Evolutionary conservation across 1,140 invertebrate species (phyloP).

Genomic region (Sitophilus oryzae): DNA sequence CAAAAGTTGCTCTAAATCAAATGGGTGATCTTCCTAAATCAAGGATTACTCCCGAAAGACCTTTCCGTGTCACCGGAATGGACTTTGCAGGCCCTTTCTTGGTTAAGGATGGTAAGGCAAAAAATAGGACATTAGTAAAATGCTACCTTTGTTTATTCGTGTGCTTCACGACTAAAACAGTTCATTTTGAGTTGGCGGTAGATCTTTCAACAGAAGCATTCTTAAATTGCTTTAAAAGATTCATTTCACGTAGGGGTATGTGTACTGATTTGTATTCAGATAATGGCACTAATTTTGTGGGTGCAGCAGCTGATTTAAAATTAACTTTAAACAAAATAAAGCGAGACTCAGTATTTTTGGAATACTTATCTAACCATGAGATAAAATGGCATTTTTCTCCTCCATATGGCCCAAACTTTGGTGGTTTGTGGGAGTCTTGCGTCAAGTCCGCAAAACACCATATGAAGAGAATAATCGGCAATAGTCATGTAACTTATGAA

Average conservation of each 20-base stretch:
- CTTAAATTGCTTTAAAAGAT: slow-evolving; percentile 37
- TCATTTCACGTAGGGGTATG: slow-evolving; percentile 31
- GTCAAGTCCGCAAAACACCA: slow-evolving; percentile 36
- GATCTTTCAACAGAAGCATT: slow-evolving; percentile 28
- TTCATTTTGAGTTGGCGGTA: background rate
- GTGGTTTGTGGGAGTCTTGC: slow-evolving; percentile 36
- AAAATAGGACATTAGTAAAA: slow-evolving; percentile 6
- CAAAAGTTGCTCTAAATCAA: background rate
- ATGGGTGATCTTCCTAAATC: background rate
- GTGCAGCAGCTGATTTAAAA: slow-evolving; percentile 12
- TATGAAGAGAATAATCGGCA: slow-evolving; percentile 23
- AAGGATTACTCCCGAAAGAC: background rate
- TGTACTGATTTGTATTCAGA: slow-evolving; percentile 27
- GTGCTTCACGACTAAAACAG: slow-evolving; percentile 2
- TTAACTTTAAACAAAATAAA: background rate
- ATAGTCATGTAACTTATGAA: slow-evolving; percentile 34
- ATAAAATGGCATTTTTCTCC: slow-evolving; percentile 35
- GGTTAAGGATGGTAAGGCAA: slow-evolving; percentile 2
- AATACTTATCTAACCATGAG: slow-evolving; percentile 9
- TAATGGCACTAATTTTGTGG: slow-evolving; percentile 31
- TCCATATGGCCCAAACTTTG: slow-evolving; percentile 34
- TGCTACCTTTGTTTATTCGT: slow-evolving; percentile 2
- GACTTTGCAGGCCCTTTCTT: slow-evolving; percentile 4
- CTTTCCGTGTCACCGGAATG: background rate
- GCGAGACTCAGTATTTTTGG: slow-evolving; percentile 12